A percentile compares a stretch with the other conserved stretches of the same genome.
phyloP scores from a whole-genome alignment of 2,113 vertebrate genomes.

The Mugil cephalus region DNA sequence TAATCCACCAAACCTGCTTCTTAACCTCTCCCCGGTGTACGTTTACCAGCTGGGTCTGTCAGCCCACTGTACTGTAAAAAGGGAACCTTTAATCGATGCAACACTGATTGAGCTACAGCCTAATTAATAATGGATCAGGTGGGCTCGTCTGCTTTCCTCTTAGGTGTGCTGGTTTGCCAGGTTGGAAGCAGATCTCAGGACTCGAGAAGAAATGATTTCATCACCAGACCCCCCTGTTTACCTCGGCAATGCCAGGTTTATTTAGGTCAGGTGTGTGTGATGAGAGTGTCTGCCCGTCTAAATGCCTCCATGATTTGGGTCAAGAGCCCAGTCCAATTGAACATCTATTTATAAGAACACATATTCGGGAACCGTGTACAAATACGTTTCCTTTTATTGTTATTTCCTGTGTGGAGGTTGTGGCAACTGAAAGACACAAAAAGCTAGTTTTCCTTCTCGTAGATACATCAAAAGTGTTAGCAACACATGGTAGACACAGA shows the following conservation, averaged over 20 bases:
- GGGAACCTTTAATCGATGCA: conserved; percentile 54
- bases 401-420: no score
- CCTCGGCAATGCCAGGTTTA: background rate
- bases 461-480: no score
- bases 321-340: background rate
- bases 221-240: background rate
- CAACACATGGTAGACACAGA: no score
- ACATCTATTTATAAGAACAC: background rate
- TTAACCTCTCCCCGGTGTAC: conserved; percentile 45
- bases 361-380: background rate
- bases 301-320: background rate
- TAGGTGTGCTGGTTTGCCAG: conserved; percentile 10
- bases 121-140: conserved; percentile 64
- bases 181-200: conserved; percentile 25
- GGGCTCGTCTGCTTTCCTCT: conserved; percentile 27
- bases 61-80: conserved; percentile 44
- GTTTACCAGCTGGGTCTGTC: conserved; percentile 32
- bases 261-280: conserved; percentile 15
- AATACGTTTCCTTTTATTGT: background rate
- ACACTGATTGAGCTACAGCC: conserved; percentile 38
- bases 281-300: background rate
- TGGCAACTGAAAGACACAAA: no score
- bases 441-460: no score
- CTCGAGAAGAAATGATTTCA: conserved; percentile 17
- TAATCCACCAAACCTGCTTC: conserved; percentile 21